These are phyloP conservation scores for Ooceraea biroi DNA, from an alignment of 1,140 invertebrate species.

Conservation along the genomic window DNA sequence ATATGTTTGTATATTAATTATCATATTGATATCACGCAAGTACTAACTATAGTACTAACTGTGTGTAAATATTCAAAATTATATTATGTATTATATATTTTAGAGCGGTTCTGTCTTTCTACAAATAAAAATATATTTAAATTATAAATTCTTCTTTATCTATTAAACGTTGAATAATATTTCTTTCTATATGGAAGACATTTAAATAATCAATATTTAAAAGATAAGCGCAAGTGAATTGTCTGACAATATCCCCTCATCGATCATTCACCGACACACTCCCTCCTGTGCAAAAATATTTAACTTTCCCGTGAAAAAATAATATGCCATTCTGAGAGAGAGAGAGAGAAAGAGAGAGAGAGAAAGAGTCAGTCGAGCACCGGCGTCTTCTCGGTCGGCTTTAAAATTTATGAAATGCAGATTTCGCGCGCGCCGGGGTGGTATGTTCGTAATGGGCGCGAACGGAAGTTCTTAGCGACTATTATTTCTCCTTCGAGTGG, in stretches of 20 bases:
- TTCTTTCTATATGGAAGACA: no score
- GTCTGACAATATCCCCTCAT: background rate
- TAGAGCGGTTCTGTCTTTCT: background rate
- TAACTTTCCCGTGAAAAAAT: background rate
- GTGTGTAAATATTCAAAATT: no score
- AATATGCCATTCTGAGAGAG: background rate
- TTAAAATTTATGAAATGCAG: constrained; percentile 62
- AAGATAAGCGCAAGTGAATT: background rate
- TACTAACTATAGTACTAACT: no score
- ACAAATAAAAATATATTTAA: background rate
- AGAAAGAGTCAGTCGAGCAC: background rate
- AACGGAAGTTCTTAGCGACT: constrained; percentile 56
- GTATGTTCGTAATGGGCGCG: constrained; percentile 46
- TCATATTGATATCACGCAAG: no score
- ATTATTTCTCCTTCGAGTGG: constrained; percentile 61
- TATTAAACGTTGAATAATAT: no score
- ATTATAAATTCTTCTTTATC: background rate
- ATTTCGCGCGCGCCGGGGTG: constrained; percentile 21
- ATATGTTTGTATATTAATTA: no score
- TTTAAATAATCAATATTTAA: background rate
- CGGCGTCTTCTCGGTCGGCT: background rate
- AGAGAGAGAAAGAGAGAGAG: background rate
- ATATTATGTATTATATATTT: no score
- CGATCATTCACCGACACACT: background rate
- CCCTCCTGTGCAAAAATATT: constrained; percentile 28